Percentiles rank a stretch among this genome's conserved stretches.
Evolutionary conservation across 1,140 invertebrate genomes (phyloP).

Genomic region (Patella vulgata): DNA sequence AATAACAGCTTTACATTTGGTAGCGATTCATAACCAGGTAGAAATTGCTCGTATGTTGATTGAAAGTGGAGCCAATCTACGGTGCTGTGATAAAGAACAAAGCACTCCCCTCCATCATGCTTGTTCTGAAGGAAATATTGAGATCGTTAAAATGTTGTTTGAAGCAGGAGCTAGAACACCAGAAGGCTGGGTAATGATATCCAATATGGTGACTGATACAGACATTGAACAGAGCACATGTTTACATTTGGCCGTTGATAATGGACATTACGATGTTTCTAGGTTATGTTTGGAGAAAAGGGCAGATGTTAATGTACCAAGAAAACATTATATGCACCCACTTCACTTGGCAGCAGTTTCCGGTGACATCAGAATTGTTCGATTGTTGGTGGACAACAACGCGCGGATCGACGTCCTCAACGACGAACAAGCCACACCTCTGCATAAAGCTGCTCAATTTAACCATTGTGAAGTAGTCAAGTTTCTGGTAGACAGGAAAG

Average conservation of each 20-base stretch:
- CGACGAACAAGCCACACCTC: slow-evolving; percentile 66
- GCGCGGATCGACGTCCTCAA: slow-evolving; percentile 67
- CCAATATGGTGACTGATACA: slow-evolving; percentile 62
- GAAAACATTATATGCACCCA: slow-evolving; percentile 61
- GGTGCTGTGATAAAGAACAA: slow-evolving; percentile 64
- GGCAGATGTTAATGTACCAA: slow-evolving; percentile 64
- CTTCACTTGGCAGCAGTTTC: slow-evolving; percentile 67
- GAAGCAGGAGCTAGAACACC: slow-evolving; percentile 47
- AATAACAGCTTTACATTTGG: slow-evolving; percentile 81
- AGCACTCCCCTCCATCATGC: slow-evolving; percentile 67
- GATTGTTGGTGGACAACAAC: slow-evolving; percentile 62
- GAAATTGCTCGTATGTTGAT: slow-evolving; percentile 79
- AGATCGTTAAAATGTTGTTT: slow-evolving; percentile 61
- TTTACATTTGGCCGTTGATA: slow-evolving; percentile 67
- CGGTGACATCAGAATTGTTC: slow-evolving; percentile 62
- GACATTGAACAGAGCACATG: slow-evolving; percentile 64
- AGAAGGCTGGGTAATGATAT: slow-evolving; percentile 53
- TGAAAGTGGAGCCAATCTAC: slow-evolving; percentile 75
- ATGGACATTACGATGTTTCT: slow-evolving; percentile 65
- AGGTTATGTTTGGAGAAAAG: slow-evolving; percentile 61
- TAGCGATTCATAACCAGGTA: slow-evolving; percentile 79
- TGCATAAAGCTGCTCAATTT: slow-evolving; percentile 66
- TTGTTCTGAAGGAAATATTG: slow-evolving; percentile 61
- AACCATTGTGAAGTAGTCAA: slow-evolving; percentile 64
- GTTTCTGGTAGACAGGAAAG: slow-evolving; percentile 65